Percentiles rank a stretch among this genome's conserved stretches.
Evolutionary conservation across 2,888 invertebrate genomes (phyloP).

Genomic region (Mellilla xanthometata): DNA sequence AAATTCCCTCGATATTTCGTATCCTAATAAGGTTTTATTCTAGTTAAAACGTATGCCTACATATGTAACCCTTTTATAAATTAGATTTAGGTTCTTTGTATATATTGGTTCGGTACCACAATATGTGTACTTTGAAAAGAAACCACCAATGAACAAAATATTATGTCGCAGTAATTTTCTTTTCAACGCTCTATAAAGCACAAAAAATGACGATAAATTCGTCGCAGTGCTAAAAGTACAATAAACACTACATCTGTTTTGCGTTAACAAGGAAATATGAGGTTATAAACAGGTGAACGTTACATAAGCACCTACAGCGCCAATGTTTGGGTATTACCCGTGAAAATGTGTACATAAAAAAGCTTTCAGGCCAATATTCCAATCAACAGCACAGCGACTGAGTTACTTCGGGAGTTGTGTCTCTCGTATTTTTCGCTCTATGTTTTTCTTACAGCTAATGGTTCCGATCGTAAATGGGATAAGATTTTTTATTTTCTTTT

Average conservation of each 20-base stretch:
- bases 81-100: too few relatives aligned
- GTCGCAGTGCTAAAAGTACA: slow-evolving; percentile 26
- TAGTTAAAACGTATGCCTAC: too few relatives aligned
- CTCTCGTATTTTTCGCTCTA: slow-evolving; percentile 53
- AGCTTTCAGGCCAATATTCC: slow-evolving; percentile 62
- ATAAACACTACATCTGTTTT: slow-evolving; percentile 28
- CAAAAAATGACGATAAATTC: slow-evolving; percentile 17
- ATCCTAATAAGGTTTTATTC: too few relatives aligned
- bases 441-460: slow-evolving; percentile 60
- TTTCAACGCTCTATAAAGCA: slow-evolving; percentile 4
- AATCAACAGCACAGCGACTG: slow-evolving; percentile 54
- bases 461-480: slow-evolving; percentile 62
- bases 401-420: slow-evolving; percentile 53
- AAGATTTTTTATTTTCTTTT: slow-evolving; percentile 63
- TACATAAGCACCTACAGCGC: slow-evolving; percentile 41
- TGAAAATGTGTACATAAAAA: slow-evolving; percentile 62
- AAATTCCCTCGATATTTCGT: too few relatives aligned
- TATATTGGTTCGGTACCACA: too few relatives aligned
- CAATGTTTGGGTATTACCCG: slow-evolving; percentile 49
- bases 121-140: too few relatives aligned
- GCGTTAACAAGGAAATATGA: slow-evolving; percentile 34
- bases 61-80: too few relatives aligned
- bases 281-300: slow-evolving; percentile 44
- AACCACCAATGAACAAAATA: too few relatives aligned
- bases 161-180: neutral